Evolutionary conservation across 1,140 invertebrate species (phyloP).

Genomic region (Sinella curviseta): DNA sequence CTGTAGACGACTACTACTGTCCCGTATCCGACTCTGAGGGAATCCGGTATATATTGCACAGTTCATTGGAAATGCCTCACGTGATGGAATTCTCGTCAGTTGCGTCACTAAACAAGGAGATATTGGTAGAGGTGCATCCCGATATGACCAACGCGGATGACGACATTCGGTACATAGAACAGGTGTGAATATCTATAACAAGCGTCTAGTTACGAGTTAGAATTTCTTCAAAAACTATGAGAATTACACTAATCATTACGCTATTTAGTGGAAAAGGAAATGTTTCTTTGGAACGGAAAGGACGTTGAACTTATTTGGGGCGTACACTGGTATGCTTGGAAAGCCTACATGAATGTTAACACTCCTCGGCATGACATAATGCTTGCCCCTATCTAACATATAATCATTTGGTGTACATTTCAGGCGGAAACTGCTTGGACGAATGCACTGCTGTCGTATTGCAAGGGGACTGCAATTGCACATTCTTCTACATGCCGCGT

Average conservation of each 20-base stretch:
- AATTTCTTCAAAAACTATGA: background rate
- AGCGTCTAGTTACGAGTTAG: background rate
- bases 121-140: background rate
- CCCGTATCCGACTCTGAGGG: background rate
- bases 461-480: background rate
- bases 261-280: background rate
- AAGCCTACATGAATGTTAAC: too few relatives aligned
- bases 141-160: constrained; percentile 13
- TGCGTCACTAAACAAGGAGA: background rate
- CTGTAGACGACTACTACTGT: constrained; percentile 5
- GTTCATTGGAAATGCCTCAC: background rate
- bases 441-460: background rate
- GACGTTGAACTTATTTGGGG: background rate
- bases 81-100: background rate
- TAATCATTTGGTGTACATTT: too few relatives aligned
- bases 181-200: background rate
- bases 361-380: too few relatives aligned
- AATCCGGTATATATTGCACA: background rate
- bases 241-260: background rate
- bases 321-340: background rate
- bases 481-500: background rate
- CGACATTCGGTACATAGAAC: background rate
- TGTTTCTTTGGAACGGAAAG: background rate
- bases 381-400: background rate
- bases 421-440: background rate